A percentile compares a stretch with the other conserved stretches of the same genome.
These are phyloP conservation scores for Drosophila ironensis DNA, from an alignment of 1,140 invertebrate species.

Conservation along the genomic window DNA sequence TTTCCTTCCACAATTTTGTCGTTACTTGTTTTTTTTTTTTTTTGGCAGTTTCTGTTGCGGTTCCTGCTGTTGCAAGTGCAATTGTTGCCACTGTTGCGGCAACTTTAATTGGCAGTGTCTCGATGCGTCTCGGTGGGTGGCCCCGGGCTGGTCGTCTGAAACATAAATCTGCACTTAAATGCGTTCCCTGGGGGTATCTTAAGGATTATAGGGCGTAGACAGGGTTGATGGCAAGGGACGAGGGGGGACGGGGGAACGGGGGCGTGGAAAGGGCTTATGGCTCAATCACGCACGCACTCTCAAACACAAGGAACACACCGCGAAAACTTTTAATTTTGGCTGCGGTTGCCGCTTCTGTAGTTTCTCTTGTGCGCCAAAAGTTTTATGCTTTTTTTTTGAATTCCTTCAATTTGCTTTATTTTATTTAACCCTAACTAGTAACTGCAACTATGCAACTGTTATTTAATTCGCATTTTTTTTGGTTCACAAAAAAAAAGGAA, in stretches of 20 bases:
- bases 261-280: no score
- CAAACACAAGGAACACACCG: not conserved
- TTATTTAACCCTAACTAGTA: not conserved
- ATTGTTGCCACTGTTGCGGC: not conserved
- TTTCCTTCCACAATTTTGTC: no score
- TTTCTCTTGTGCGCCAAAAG: no score
- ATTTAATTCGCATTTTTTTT: not conserved
- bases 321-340: no score
- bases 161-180: conserved; percentile 48
- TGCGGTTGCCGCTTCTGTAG: no score
- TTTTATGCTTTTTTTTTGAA: not conserved
- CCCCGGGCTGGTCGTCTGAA: not conserved
- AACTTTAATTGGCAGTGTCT: conserved; percentile 46
- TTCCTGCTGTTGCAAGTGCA: not conserved
- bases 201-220: no score
- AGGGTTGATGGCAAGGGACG: no score
- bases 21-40: not conserved
- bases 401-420: no score
- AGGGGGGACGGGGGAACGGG: not conserved
- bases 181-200: not conserved
- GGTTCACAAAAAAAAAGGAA: not conserved
- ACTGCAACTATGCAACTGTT: not conserved
- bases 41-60: conserved; percentile 4
- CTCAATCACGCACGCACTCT: not conserved
- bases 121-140: conserved; percentile 5